Evolutionary conservation across 2,113 vertebrate genomes (phyloP), one percentile per base, ranked within the genome.

Genomic region (Rynchops niger): DNA sequence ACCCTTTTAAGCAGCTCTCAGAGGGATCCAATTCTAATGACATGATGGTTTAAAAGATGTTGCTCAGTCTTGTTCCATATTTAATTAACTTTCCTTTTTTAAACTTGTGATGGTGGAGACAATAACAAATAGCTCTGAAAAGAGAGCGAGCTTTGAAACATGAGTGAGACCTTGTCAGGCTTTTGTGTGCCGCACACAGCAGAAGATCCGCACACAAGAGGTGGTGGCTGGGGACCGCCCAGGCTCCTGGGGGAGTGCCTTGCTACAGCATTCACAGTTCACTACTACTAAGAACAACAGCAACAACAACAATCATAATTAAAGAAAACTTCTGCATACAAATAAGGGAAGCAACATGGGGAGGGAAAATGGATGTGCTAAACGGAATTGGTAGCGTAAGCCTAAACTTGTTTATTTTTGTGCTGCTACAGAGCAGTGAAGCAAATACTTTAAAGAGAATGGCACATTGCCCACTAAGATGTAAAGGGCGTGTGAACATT

Each of bases 61-160:
- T 99, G 98, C 99, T 99, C 98, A 98, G 98, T 99, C 99, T 99
- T 98, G 99, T 99, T 99, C 99, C 99, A 99, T 99, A 99, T 99
- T 99, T 99, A 99, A 99, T 99, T 99, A 99, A 99, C 99, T 99
- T 99, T 99, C 99, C 98, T 98, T 99, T 99, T 99, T 99, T 98
- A 99, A 99, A 99, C 99, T 99, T 98, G 98, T 97, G 98, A 99
- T 99, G 98, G 98, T 96, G 96, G 92, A 98, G 98, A 99, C 99
- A 99, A 99, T 99, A 99, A 99, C 99, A 99, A 99, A 99, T 98
- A 99, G 98, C 98, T 98, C 97, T 98, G 98, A 98, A 98, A 98
- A 98, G 98, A 97, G 94, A 98, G 97, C 45, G 97, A 82, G 95
- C 98, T 98, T 97, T 98, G 98, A 98, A 98, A 98, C 98, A 98